Conservation (phyloP, 1,140 invertebrate species). For the Lanistes nyassanus region DNA sequence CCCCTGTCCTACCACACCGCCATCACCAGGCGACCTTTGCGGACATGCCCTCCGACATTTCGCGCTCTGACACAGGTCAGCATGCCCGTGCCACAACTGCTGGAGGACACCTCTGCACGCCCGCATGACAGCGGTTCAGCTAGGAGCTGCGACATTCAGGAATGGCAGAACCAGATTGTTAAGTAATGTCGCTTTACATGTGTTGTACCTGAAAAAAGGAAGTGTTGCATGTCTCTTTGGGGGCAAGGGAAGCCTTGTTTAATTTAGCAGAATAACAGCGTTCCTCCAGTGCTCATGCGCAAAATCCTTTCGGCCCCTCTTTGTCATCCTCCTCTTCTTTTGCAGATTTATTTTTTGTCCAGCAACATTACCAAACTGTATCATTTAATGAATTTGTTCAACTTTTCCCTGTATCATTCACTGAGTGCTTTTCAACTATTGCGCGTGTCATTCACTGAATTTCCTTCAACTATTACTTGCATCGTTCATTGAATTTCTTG, state of each 20-base stretch:
- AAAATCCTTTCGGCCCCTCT: background rate
- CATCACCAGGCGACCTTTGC: background rate
- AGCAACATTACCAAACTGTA: background rate
- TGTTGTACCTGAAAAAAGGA: too few relatives aligned
- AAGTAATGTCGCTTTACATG: background rate
- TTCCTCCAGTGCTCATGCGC: too few relatives aligned
- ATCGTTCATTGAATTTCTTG: background rate
- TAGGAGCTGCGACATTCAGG: background rate
- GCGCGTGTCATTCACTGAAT: background rate
- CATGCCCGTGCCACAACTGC: background rate
- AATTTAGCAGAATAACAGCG: too few relatives aligned
- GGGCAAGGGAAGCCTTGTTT: too few relatives aligned
- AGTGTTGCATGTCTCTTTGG: too few relatives aligned
- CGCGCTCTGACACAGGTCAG: background rate
- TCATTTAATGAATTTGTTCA: background rate
- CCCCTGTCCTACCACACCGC: background rate
- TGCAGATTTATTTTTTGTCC: background rate
- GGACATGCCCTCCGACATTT: background rate
- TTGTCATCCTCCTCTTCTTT: background rate
- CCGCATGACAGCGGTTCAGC: background rate
- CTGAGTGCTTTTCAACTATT: background rate
- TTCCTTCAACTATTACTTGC: background rate
- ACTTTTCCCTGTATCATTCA: background rate
- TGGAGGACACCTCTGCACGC: background rate
- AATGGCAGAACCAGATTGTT: constrained; percentile 1